Evolutionary conservation across 2,113 vertebrate genomes (phyloP), one percentile per base, ranked within the genome.

Genomic region (Symphodus melops): DNA sequence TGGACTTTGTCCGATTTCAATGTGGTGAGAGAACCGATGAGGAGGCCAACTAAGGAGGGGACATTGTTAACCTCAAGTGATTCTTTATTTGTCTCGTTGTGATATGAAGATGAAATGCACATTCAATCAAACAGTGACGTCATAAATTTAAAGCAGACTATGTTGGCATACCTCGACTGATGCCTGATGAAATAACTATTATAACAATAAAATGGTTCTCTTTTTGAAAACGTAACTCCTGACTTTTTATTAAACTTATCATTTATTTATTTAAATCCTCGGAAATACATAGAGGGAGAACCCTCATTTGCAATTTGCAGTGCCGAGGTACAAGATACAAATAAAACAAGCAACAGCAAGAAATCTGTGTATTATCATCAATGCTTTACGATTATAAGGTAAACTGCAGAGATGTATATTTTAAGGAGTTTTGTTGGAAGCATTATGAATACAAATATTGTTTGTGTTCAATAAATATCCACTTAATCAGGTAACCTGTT

Each of bases 1-100:
- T 97, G 46, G 97, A 97, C 89, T 98, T 98, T 68, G 92, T 96
- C 49, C 91, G 97, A 20, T 97, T 96, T 80, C 95, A 96, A 48
- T 96, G 96, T 83, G 97, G 97, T 1, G 96, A 97, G 81, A 68
- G 55, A 3, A 8, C 8, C 12, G 33, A 12, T 25, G 80, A 91
- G 60, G 72, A 84, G n/a, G 66, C 62, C 17, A 55, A 92, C 46
- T 94, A 57, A 92, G 74, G 4, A 21, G 11, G 57, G 20, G 4
- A 42, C 56, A 69, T 39, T 0, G 19, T 54, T 41, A 17, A 52
- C 17, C 0, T 4, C 12, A 12, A 57, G 28, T 4, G 20, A 69
- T 61, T 52, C 28, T 2, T 77, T 14, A 9, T 49, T 3, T 52
- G 57, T 74, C n/a, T 64, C 53, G 54, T n/a, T 77, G 62, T 63